phyloP scores from a whole-genome alignment of 2,113 vertebrate genomes.

The Macrotis lagotis region DNA sequence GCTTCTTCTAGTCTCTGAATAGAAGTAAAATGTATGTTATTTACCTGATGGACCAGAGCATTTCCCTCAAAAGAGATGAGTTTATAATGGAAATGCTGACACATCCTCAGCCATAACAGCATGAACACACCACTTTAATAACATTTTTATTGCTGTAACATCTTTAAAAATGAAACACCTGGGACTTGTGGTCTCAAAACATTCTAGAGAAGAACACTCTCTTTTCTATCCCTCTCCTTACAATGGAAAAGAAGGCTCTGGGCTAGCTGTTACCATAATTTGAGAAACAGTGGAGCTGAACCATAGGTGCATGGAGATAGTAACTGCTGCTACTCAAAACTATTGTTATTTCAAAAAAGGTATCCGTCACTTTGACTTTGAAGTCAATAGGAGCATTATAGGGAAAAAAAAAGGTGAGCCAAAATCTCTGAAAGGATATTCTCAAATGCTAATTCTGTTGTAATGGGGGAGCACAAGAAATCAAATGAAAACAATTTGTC shows the following conservation, averaged over 20 bases:
- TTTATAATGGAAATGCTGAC: conserved; percentile 79
- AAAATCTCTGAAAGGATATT: neutral
- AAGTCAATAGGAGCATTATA: neutral
- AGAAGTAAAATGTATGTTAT: conserved; percentile 75
- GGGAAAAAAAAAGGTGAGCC: neutral
- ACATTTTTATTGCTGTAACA: conserved; percentile 79
- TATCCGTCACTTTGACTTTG: neutral
- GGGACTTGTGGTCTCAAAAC: conserved; percentile 67
- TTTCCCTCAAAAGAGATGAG: conserved; percentile 75
- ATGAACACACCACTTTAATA: conserved; percentile 79
- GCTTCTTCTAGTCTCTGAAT: conserved; percentile 59
- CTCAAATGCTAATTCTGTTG: neutral
- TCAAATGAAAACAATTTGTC: neutral
- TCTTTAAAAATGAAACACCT: conserved; percentile 79
- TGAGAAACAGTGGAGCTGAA: neutral
- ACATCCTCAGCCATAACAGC: conserved; percentile 73
- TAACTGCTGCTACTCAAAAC: neutral
- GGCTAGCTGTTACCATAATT: neutral
- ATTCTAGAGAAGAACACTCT: conserved; percentile 25
- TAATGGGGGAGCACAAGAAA: neutral
- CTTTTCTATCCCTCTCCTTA: neutral
- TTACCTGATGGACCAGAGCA: conserved; percentile 76
- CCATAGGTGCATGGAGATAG: neutral
- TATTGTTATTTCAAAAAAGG: neutral
- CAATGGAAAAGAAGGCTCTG: neutral